A percentile compares a stretch with the other conserved stretches of the same genome.
Evolutionary conservation across 2,113 vertebrate species (phyloP).

Genomic region (Notechis scutatus): DNA sequence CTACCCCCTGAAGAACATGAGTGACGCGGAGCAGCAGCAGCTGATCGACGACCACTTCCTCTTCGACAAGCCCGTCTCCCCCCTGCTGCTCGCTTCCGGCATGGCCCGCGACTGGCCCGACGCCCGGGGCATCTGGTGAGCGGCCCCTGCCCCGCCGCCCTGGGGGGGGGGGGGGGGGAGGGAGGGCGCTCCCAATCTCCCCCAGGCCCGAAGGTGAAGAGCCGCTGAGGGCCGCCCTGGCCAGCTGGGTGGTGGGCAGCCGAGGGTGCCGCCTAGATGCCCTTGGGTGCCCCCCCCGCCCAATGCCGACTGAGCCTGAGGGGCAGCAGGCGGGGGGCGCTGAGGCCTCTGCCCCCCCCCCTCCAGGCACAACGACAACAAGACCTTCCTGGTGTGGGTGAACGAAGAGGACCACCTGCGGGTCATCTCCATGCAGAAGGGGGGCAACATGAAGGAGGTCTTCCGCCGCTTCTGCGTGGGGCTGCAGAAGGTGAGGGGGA

Average conservation of each 20-base stretch:
- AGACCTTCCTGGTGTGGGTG: conserved; percentile 94
- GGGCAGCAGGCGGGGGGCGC: background rate
- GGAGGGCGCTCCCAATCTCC: background rate
- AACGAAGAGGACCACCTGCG: conserved; percentile 94
- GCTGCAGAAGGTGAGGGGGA: conserved; percentile 83
- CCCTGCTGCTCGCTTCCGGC: conserved; percentile 87
- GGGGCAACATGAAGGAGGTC: conserved; percentile 95
- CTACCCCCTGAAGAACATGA: conserved; percentile 88
- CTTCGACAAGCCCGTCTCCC: conserved; percentile 93
- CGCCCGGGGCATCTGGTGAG: conserved; percentile 90
- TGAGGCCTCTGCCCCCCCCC: background rate
- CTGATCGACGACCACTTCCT: conserved; percentile 93
- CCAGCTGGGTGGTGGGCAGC: background rate
- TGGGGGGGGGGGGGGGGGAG: too few species aligned
- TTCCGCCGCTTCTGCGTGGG: conserved; percentile 93
- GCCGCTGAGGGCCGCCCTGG: background rate
- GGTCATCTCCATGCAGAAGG: conserved; percentile 94
- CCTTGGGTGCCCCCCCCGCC: background rate
- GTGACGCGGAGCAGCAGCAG: conserved; percentile 87
- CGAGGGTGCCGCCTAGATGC: too few species aligned
- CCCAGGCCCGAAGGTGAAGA: background rate
- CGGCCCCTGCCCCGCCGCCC: background rate
- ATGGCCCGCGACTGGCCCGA: conserved; percentile 97
- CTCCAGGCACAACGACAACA: conserved; percentile 87
- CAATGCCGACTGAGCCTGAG: too few species aligned